phyloP scores from a whole-genome alignment of 2,888 invertebrate species.

The Tenthredo distinguenda region DNA sequence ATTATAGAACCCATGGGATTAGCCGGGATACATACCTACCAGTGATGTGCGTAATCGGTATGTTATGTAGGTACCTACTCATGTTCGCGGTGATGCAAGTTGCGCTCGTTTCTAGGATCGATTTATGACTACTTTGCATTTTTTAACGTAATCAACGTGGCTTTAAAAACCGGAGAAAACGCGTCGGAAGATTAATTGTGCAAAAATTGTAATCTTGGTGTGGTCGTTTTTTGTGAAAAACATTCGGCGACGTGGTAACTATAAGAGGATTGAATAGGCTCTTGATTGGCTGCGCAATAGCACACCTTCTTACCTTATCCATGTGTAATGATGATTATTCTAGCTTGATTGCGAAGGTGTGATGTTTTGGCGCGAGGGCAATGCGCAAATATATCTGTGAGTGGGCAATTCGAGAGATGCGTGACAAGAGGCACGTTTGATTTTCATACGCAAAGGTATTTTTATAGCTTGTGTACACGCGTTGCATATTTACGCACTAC shows the following conservation, averaged over 20 bases:
- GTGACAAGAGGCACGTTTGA: conserved; percentile 51
- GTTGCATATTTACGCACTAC: conserved; percentile 48
- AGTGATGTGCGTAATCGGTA: background rate
- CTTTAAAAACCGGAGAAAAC: background rate
- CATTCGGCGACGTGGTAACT: background rate
- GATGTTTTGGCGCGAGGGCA: conserved; percentile 6
- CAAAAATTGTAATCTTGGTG: background rate
- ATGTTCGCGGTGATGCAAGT: background rate
- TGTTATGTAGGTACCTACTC: background rate
- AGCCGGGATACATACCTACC: background rate
- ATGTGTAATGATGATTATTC: background rate
- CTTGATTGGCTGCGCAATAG: conserved; percentile 30
- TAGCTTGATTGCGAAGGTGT: background rate
- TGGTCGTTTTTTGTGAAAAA: background rate
- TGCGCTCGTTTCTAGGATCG: background rate
- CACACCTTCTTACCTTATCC: background rate
- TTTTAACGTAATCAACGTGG: background rate
- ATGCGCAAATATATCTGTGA: conserved; percentile 33
- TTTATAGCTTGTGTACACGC: conserved; percentile 39
- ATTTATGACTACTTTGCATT: background rate
- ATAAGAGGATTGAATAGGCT: background rate
- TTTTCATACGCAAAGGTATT: conserved; percentile 52
- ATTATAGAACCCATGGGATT: background rate
- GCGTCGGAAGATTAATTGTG: background rate
- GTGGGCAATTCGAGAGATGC: background rate